These are phyloP conservation scores for Philopedon plagiatum DNA, from an alignment of 2,888 invertebrate genomes.

Conservation along the genomic window DNA sequence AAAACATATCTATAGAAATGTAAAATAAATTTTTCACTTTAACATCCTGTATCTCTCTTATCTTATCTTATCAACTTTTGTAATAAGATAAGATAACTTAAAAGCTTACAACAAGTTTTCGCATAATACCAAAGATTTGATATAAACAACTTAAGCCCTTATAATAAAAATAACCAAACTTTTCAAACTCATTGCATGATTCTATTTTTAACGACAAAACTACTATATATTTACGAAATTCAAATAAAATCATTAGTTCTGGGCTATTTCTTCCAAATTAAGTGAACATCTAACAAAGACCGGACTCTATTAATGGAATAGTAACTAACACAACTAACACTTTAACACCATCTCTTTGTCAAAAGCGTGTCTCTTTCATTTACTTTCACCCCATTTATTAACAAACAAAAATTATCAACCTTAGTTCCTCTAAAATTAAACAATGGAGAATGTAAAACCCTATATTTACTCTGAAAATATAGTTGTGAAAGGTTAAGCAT, in stretches of 20 bases:
- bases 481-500: background rate
- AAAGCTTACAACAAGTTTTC: too few relatives aligned
- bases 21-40: too few relatives aligned
- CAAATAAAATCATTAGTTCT: slow-evolving; percentile 30
- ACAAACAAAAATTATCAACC: slow-evolving; percentile 45
- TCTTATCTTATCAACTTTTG: too few relatives aligned
- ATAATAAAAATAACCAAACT: too few relatives aligned
- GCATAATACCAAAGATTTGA: too few relatives aligned
- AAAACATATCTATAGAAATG: too few relatives aligned
- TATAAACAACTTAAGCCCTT: too few relatives aligned
- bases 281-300: slow-evolving; percentile 21
- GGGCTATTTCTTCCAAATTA: slow-evolving; percentile 37
- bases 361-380: slow-evolving; percentile 49
- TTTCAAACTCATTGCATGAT: too few relatives aligned
- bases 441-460: slow-evolving; percentile 1
- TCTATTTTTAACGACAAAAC: too few relatives aligned
- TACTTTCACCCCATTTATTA: slow-evolving; percentile 41
- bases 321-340: slow-evolving; percentile 38
- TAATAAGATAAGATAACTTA: too few relatives aligned
- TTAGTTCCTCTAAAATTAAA: slow-evolving; percentile 20
- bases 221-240: too few relatives aligned
- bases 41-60: too few relatives aligned
- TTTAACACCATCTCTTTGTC: slow-evolving; percentile 60
- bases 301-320: slow-evolving; percentile 34
- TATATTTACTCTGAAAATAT: background rate